A percentile compares a stretch with the other conserved stretches of the same genome.
These are phyloP conservation scores for Eulithis testata DNA, from an alignment of 2,888 invertebrate species.

Conservation along the genomic window DNA sequence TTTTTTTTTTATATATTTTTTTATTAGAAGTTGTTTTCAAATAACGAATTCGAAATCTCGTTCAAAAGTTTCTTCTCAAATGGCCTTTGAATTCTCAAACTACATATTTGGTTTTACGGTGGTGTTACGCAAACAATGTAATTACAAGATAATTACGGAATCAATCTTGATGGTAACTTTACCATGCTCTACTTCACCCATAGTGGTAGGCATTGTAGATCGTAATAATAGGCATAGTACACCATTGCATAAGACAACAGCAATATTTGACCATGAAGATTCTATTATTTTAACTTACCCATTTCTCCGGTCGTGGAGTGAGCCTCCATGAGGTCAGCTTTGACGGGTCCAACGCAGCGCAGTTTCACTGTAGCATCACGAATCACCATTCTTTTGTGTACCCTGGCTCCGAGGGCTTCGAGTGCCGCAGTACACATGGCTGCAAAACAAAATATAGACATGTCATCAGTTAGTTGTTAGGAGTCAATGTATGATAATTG, in stretches of 20 bases:
- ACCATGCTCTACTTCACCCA: conserved; percentile 28
- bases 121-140: conserved; percentile 13
- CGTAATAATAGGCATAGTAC: conserved; percentile 6
- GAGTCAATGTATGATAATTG: no score
- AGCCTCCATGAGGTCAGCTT: conserved; percentile 82
- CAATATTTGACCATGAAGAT: neutral
- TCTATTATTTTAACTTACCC: conserved; percentile 60
- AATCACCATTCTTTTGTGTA: conserved; percentile 74
- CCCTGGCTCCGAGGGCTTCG: conserved; percentile 70
- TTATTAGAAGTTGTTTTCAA: no score
- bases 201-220: neutral
- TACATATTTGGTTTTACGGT: conserved; percentile 5
- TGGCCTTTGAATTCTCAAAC: neutral
- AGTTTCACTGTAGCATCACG: conserved; percentile 80
- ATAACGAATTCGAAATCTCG: no score
- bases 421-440: conserved; percentile 71
- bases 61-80: no score
- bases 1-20: no score
- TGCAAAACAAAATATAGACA: conserved; percentile 38
- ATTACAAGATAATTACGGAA: conserved; percentile 23
- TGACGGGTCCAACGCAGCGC: conserved; percentile 67
- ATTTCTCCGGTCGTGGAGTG: conserved; percentile 86
- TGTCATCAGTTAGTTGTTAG: no score
- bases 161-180: conserved; percentile 15
- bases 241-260: conserved; percentile 4